These are phyloP conservation scores for Papilio machaon DNA, from an alignment of 1,140 invertebrate species.

Conservation along the genomic window DNA sequence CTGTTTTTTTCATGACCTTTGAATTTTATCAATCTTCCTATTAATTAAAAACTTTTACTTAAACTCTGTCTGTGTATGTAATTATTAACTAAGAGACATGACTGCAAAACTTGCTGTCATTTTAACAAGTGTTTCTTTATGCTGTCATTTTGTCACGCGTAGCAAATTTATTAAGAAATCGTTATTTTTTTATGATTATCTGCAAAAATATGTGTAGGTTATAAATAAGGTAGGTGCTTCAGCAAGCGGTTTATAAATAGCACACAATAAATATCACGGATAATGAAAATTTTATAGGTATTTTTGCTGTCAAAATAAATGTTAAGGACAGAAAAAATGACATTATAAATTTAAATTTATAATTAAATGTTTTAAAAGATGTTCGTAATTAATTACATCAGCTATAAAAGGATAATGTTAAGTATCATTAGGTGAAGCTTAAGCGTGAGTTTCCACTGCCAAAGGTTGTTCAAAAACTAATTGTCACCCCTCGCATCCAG, in stretches of 20 bases:
- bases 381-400: background rate
- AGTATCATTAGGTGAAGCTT: background rate
- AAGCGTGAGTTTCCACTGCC: background rate
- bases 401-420: background rate
- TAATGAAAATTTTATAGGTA: background rate
- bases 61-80: background rate
- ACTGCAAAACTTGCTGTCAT: too few species aligned
- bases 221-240: background rate
- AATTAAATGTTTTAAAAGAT: background rate
- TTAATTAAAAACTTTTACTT: background rate
- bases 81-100: background rate
- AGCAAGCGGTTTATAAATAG: conserved; percentile 1
- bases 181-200: conserved; percentile 3
- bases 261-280: background rate
- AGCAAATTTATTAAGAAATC: conserved; percentile 3
- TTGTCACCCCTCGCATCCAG: too few species aligned
- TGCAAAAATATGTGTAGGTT: background rate
- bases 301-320: background rate
- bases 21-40: background rate
- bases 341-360: background rate
- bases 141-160: conserved; percentile 1
- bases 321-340: background rate
- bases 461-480: too few species aligned
- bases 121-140: conserved; percentile 6
- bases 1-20: background rate